Base-by-base conservation (phyloP, 2,797 vertebrate species). In the Cichlasoma orientale region DNA sequence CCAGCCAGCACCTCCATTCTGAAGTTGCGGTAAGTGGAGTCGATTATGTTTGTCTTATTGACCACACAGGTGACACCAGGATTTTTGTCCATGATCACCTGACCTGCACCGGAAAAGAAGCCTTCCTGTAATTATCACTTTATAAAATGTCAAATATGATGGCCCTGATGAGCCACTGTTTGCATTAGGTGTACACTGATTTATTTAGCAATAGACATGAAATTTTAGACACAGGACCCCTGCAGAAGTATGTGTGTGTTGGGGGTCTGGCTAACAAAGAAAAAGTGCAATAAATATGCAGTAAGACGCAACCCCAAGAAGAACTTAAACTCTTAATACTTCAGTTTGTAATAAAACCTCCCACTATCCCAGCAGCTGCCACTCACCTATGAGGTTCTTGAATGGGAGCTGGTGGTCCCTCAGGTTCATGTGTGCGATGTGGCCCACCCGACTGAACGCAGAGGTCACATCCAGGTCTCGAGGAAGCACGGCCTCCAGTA, bases 41-140 rank as follows among this genome's bases (percentile, higher is more conserved):
- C 96, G 3, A 99, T 99, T 16, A 90, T 96, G 87, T 82, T 98
- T 58, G 90, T 97, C 94, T 99, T 99, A 84, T 99, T 99, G 85
- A 99, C 98, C 79, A 97, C 97, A 63, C 96, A 98, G 57, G 96
- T 98, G 76, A 99, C 85, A 19, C 98, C 97, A 0, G 97, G 97
- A 88, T 98, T 99, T 95, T 99, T 99, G 93, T 98, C 98, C 78
- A 99, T 96, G 88, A 99, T 97, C 84, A 99, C 98, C 88, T 99
- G 96, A 80, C 96, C 97, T 98, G 75, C 70, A 82, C 54, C 1
- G 81, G 13, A 29, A 1, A 71, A 10, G 13, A 74, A 56, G 18
- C 16, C 61, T 29, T 66, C 27, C 9, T 19, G 41, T 68, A 18
- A 8, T 3, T 44, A 41, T 25, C 21, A 23, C 18, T 56, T 27